Conservation (phyloP, 2,113 vertebrate genomes). For the Pygoscelis antarcticus region DNA sequence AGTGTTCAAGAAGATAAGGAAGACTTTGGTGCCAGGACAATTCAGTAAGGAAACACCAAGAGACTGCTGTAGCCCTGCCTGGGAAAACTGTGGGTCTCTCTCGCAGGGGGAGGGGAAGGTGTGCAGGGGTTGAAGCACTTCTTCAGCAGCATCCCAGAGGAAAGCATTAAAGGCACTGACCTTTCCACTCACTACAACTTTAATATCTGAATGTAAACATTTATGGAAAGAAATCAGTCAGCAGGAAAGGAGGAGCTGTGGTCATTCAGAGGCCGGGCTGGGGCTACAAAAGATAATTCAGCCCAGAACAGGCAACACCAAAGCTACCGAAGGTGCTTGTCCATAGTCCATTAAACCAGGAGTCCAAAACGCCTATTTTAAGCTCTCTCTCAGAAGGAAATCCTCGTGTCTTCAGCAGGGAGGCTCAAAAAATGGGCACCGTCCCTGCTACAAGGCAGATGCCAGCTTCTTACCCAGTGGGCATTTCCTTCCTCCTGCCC, state of each 20-base stretch:
- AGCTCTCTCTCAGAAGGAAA: background rate
- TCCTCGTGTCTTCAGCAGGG: background rate
- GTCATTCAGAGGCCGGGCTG: accelerated
- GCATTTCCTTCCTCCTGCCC: background rate
- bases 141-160: background rate
- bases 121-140: background rate
- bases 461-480: background rate
- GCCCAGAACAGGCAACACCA: background rate
- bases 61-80: background rate
- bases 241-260: background rate
- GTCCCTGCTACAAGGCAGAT: background rate
- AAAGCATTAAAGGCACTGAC: background rate
- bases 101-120: background rate
- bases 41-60: background rate
- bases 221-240: background rate
- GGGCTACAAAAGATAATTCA: background rate
- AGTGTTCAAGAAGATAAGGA: background rate
- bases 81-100: background rate
- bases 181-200: background rate
- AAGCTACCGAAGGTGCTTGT: background rate
- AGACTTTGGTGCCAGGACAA: background rate
- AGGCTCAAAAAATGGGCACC: background rate
- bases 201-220: background rate
- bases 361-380: background rate
- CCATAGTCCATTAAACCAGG: background rate